These are phyloP conservation scores for Bradypus variegatus DNA, from an alignment of 2,797 vertebrate genomes.

Conservation along the genomic window DNA sequence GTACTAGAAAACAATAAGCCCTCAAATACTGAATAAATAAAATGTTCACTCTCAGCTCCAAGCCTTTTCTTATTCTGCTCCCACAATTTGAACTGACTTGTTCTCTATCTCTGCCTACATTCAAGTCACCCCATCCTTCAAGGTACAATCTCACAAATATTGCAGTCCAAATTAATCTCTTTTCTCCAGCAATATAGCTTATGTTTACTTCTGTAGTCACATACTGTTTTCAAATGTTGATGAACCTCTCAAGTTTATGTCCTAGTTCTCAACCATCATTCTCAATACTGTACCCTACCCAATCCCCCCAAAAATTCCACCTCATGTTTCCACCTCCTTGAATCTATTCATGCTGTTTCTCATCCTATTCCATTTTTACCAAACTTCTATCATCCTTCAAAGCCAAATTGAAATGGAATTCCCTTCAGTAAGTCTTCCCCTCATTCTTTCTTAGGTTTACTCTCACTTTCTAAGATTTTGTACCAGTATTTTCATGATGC, in stretches of 20 bases:
- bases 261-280: neutral
- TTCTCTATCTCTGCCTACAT: neutral
- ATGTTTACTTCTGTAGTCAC: neutral
- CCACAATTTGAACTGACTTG: neutral
- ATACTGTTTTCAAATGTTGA: neutral
- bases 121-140: neutral
- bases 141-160: neutral
- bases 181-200: neutral
- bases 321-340: neutral
- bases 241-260: neutral
- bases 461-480: neutral
- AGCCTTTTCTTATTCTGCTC: neutral
- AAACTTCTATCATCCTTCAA: neutral
- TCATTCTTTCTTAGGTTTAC: neutral
- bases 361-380: neutral
- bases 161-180: neutral
- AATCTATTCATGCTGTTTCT: neutral
- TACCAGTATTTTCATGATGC: neutral
- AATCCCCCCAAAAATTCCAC: neutral
- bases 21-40: neutral
- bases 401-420: conserved; percentile 10
- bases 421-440: neutral
- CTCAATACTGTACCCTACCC: neutral
- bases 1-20: neutral
- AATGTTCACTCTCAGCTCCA: neutral